These are phyloP conservation scores for Channa argus DNA, from an alignment of 2,113 vertebrate species.

Conservation along the genomic window DNA sequence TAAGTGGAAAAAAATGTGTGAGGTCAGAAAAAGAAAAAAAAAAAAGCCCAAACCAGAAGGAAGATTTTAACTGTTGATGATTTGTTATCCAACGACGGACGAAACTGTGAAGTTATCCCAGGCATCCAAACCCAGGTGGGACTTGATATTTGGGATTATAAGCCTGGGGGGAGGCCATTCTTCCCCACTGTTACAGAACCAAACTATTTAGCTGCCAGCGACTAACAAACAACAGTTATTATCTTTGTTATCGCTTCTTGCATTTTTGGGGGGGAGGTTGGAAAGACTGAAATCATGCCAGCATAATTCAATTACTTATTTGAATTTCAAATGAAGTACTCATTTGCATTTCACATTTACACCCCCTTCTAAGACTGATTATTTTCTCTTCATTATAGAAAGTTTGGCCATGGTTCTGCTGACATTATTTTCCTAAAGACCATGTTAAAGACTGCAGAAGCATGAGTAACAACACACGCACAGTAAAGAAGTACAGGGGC, in stretches of 20 bases:
- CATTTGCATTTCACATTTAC: conserved; percentile 81
- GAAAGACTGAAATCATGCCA: conserved; percentile 57
- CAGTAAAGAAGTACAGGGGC: no score
- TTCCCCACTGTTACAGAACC: no score
- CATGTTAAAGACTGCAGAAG: conserved; percentile 39
- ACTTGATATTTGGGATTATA: conserved; percentile 46
- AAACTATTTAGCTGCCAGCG: conserved; percentile 39
- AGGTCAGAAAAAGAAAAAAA: conserved; percentile 42
- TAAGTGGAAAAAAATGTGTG: neutral
- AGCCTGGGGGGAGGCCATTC: no score
- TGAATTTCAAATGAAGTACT: conserved; percentile 81
- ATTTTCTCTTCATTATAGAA: conserved; percentile 69
- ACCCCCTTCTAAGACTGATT: conserved; percentile 74
- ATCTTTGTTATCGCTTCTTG: conserved; percentile 76
- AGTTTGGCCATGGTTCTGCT: conserved; percentile 56
- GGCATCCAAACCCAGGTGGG: conserved; percentile 28
- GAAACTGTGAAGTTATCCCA: conserved; percentile 9
- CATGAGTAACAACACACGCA: no score
- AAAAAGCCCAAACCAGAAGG: conserved; percentile 19
- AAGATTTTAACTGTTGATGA: neutral
- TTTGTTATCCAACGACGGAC: conserved; percentile 8
- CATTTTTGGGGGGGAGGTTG: conserved; percentile 35
- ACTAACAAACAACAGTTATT: conserved; percentile 60
- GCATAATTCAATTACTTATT: conserved; percentile 81
- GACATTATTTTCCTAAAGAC: conserved; percentile 42